These are phyloP conservation scores for Sanderia malayensis DNA, from an alignment of 30 jellyfish, hydroid and myxozoan species.

Conservation along the genomic window DNA sequence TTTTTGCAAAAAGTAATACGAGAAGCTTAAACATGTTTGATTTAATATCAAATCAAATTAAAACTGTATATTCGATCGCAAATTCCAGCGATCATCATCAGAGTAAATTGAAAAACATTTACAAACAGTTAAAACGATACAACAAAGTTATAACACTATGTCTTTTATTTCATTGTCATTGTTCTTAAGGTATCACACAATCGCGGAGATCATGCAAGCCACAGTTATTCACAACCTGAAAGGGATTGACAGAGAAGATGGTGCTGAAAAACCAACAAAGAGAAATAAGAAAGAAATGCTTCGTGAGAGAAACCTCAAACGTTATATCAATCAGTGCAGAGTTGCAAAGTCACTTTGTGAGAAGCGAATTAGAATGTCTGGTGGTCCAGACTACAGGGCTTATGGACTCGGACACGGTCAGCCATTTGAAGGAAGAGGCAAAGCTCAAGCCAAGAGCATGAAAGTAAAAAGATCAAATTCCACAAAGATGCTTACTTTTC, in stretches of 20 bases:
- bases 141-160: too few species aligned
- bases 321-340: slow-evolving; percentile 94
- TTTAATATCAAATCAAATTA: too few species aligned
- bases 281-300: slow-evolving; percentile 79
- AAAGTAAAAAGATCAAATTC: slow-evolving; percentile 59
- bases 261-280: slow-evolving; percentile 60
- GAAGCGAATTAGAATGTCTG: slow-evolving; percentile 84
- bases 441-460: slow-evolving; percentile 26
- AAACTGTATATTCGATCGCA: too few species aligned
- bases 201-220: slow-evolving; percentile 99
- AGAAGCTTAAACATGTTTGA: too few species aligned
- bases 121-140: too few species aligned
- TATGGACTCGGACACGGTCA: slow-evolving; percentile 95
- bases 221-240: slow-evolving; percentile 94
- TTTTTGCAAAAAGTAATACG: too few species aligned
- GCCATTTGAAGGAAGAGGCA: slow-evolving; percentile 75
- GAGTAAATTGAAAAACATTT: too few species aligned
- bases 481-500: slow-evolving; percentile 73
- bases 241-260: slow-evolving; percentile 72
- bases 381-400: slow-evolving; percentile 95
- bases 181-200: slow-evolving; percentile 93
- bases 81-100: too few species aligned
- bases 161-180: too few species aligned
- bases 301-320: slow-evolving; percentile 83
- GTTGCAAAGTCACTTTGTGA: slow-evolving; percentile 95